These are phyloP conservation scores for Raillietiella orientalis DNA, from an alignment of 2,888 invertebrate species.

Conservation along the genomic window DNA sequence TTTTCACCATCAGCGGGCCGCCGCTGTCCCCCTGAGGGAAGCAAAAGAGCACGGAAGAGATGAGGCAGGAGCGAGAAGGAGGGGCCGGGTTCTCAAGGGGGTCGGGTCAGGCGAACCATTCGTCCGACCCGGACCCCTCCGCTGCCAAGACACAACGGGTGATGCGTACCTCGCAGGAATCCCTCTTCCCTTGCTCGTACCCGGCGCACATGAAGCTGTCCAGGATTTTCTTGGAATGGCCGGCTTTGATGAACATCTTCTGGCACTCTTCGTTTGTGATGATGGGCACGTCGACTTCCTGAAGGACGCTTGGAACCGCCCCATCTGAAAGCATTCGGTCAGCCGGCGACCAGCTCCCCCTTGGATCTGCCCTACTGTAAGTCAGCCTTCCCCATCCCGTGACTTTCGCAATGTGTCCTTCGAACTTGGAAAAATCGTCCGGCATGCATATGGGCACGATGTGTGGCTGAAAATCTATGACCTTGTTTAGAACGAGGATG, in stretches of 20 bases:
- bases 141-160: no score
- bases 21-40: conserved; percentile 54
- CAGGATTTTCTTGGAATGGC: conserved; percentile 53
- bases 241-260: conserved; percentile 70
- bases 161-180: conserved; percentile 63
- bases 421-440: conserved; percentile 32
- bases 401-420: conserved; percentile 54
- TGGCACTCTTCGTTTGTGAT: conserved; percentile 71
- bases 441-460: conserved; percentile 72
- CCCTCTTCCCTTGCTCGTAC: conserved; percentile 64
- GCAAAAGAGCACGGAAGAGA: no score
- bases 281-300: conserved; percentile 65
- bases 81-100: no score
- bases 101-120: no score
- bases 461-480: conserved; percentile 49
- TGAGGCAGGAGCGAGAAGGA: no score
- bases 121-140: no score
- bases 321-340: conserved; percentile 20
- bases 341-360: not conserved
- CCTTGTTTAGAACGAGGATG: conserved; percentile 37
- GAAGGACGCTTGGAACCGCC: conserved; percentile 54
- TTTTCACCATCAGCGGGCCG: conserved; percentile 50
- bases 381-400: conserved; percentile 75
- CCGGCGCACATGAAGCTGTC: conserved; percentile 70
- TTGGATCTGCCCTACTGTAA: conserved; percentile 23